Evolutionary conservation across 2,797 vertebrate species (phyloP), one percentile per base, ranked within the genome.

Genomic region (Nannoperca australis): DNA sequence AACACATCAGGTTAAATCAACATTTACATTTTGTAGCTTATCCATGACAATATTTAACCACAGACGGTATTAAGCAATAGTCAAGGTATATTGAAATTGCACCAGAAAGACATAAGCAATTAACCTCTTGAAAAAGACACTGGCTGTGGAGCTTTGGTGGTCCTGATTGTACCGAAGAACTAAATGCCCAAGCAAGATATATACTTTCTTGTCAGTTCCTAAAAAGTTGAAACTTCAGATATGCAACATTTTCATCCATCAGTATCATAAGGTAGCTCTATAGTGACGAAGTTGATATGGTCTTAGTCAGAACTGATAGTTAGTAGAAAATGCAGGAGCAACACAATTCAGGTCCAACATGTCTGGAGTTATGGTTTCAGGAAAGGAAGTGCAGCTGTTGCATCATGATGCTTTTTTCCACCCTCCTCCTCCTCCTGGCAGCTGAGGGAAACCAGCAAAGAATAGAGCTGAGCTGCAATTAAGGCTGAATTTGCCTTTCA

Each of bases 401-500:
- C 75, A 65, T 81, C 68, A 9, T 71, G 78, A 76, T 79, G 24
- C 73, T 86, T 74, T 72, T 84, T 49, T 70, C 58, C 18, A 47
- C 17, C 68, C 60, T 82, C 88, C 83, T 62, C 77, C 83, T 89
- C 82, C 76, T 65, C 78, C 72, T 76, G 58, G 78, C 70, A 86
- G 84, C 78, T 72, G 64, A 79, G 38, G 76, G 73, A 81, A 79
- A 75, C 62, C 56, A 54, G 82, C 54, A 12, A 84, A 88, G 79
- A 78, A 78, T 63, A 85, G 76, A 69, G 72, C 75, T 50, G 24
- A 27, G 84, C 75, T 66, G 79, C 82, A 92, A 92, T 93, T 90
- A 92, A 82, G 76, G 73, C 73, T 54, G 78, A 76, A 89, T 84
- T 84, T 85, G 73, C 77, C 85, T 88, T 63, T 83, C 81, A 90